Conservation (phyloP, 2,888 invertebrate species). For the Boloria euphrosyne region DNA sequence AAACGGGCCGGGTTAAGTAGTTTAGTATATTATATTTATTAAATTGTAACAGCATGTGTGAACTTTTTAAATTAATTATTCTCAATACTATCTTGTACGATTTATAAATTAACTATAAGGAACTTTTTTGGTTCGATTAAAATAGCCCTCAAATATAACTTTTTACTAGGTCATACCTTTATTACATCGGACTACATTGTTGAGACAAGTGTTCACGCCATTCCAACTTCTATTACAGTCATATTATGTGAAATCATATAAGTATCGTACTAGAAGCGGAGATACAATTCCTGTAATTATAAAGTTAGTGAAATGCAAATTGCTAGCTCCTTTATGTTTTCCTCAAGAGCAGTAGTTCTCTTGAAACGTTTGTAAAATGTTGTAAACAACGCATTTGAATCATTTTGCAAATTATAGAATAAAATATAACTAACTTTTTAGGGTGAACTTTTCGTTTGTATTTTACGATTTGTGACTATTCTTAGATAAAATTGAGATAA, state of each 20-base stretch:
- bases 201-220: background rate
- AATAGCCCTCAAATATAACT: background rate
- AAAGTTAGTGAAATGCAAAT: conserved; percentile 24
- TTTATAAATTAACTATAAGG: no score
- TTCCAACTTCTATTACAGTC: conserved; percentile 7
- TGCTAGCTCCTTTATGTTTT: conserved; percentile 23
- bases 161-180: background rate
- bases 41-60: no score
- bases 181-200: background rate
- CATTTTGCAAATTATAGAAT: no score
- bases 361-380: background rate
- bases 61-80: no score
- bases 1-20: no score
- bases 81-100: no score
- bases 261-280: background rate
- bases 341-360: conserved; percentile 1
- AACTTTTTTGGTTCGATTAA: no score
- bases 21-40: no score
- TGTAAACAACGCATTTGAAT: background rate
- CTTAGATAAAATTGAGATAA: no score
- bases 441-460: no score
- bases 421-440: no score
- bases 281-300: conserved; percentile 19
- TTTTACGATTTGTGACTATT: no score
- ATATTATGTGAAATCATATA: conserved; percentile 9